Evolutionary conservation across 2,113 vertebrate genomes (phyloP).

Genomic region (Sphyrna mokarran): DNA sequence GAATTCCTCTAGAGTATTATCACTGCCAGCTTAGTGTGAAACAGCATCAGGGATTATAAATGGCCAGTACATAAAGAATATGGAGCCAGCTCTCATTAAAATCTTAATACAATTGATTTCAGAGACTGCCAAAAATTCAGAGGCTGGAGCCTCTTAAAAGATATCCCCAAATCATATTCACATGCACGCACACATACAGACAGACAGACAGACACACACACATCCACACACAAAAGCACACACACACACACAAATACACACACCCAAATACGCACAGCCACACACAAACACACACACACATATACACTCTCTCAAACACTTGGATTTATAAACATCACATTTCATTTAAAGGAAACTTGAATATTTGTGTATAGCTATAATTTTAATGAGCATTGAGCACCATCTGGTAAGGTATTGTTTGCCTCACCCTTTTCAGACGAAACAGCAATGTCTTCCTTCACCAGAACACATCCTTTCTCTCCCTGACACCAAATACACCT

Average conservation of each 20-base stretch:
- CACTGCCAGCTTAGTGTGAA: background rate
- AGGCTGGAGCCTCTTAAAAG: too few species aligned
- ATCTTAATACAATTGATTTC: background rate
- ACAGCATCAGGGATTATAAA: background rate
- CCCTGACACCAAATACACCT: background rate
- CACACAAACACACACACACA: background rate
- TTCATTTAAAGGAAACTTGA: background rate
- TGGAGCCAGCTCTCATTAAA: background rate
- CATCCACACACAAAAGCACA: too few species aligned
- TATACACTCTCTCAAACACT: too few species aligned
- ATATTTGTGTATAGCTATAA: background rate
- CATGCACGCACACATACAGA: background rate
- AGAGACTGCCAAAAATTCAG: background rate
- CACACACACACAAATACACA: background rate
- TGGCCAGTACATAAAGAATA: background rate
- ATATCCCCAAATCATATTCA: background rate
- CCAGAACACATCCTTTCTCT: background rate
- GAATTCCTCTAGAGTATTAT: slow-evolving; percentile 1
- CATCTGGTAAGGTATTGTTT: background rate
- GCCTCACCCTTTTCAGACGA: background rate
- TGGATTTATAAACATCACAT: background rate
- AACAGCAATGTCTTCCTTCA: background rate
- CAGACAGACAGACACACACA: background rate
- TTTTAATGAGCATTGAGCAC: background rate
- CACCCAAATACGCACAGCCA: too few species aligned